Percentiles rank a stretch among this genome's conserved stretches.
These are phyloP conservation scores for Orthonychiurus folsomi DNA, from an alignment of 2,888 invertebrate species.

Conservation along the genomic window DNA sequence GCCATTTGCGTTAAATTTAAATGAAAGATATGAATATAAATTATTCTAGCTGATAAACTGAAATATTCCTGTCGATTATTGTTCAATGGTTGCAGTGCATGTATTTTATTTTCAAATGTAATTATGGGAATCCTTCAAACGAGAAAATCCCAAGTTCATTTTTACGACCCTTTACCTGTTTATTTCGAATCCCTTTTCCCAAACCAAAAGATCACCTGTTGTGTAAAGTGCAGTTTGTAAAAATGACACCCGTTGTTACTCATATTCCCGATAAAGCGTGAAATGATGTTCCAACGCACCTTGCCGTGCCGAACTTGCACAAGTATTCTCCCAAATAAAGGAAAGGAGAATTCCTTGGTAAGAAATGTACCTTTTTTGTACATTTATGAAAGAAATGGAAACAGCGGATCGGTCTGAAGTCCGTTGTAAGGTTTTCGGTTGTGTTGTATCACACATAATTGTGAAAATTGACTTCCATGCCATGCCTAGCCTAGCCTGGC, in stretches of 20 bases:
- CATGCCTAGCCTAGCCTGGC: neutral
- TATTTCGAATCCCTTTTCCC: neutral
- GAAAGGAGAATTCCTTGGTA: neutral
- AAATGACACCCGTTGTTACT: neutral
- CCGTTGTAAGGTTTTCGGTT: neutral
- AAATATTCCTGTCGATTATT: no score
- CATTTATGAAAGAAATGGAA: no score
- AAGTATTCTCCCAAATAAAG: no score
- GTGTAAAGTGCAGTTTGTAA: neutral
- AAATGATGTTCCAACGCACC: neutral
- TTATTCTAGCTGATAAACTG: no score
- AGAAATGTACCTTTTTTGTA: neutral
- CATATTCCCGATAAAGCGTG: neutral
- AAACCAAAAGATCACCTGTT: neutral
- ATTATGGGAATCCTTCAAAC: no score
- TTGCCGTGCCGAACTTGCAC: neutral
- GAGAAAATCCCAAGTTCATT: neutral
- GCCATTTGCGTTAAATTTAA: neutral
- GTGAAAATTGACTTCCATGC: neutral
- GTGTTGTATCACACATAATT: neutral
- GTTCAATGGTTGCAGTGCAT: no score
- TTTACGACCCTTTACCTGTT: neutral
- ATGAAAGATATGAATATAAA: no score
- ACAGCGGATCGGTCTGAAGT: no score
- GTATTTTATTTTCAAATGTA: no score